Evolutionary conservation across 2,797 vertebrate genomes (phyloP).

Genomic region (Sebastes minor): DNA sequence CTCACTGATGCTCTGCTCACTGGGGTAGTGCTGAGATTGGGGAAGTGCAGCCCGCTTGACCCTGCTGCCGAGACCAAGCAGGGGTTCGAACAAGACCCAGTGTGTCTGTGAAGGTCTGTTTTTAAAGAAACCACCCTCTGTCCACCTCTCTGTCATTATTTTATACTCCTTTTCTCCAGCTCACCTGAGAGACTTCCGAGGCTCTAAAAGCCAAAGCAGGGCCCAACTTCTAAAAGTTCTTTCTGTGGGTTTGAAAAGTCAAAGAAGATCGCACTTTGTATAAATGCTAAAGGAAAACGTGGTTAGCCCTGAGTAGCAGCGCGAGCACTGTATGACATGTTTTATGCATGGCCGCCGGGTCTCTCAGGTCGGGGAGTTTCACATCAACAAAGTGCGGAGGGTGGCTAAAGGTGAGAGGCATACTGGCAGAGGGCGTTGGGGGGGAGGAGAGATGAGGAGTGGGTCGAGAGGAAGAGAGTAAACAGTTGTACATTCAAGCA

Average conservation of each 20-base stretch:
- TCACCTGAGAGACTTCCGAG: conserved; percentile 37
- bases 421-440: conserved; percentile 45
- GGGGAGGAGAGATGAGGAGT: conserved; percentile 11
- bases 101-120: conserved; percentile 33
- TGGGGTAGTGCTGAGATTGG: conserved; percentile 59
- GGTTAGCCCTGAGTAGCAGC: conserved; percentile 55
- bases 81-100: conserved; percentile 50
- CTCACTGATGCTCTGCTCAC: conserved; percentile 70
- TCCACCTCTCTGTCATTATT: conserved; percentile 53
- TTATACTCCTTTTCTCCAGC: conserved; percentile 23
- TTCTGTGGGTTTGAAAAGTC: conserved; percentile 63
- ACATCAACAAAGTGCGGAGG: conserved; percentile 70
- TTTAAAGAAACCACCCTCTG: conserved; percentile 55
- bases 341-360: conserved; percentile 74
- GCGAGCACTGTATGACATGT: conserved; percentile 62
- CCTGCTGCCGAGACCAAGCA: conserved; percentile 50
- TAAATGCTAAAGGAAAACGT: conserved; percentile 71
- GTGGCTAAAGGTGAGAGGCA: conserved; percentile 66
- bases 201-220: conserved; percentile 47
- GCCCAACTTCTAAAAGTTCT: conserved; percentile 63
- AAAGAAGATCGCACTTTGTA: conserved; percentile 67
- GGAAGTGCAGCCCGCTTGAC: conserved; percentile 67
- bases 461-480: conserved; percentile 31
- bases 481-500: conserved; percentile 41
- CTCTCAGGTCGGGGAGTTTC: conserved; percentile 71